Conservation (phyloP, 2,113 vertebrate species). For the Grus americana region DNA sequence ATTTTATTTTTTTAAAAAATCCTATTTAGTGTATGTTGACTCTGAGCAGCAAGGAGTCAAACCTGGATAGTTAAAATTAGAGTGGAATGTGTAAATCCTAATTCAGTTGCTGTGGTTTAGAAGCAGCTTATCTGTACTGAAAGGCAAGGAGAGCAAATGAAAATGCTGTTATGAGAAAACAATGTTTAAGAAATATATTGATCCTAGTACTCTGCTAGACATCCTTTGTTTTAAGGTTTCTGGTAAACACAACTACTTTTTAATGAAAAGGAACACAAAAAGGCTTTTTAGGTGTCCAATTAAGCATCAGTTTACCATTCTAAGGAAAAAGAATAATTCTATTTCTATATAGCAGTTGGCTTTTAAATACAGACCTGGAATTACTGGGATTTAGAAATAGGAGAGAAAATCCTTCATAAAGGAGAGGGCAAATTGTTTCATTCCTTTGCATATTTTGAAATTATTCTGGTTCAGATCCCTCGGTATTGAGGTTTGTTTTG, state of each 20-base stretch:
- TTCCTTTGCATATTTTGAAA: not conserved
- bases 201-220: not conserved
- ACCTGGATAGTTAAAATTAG: constrained; percentile 24
- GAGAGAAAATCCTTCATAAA: not conserved
- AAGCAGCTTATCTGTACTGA: not conserved
- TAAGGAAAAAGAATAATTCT: not conserved
- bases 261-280: constrained; percentile 4
- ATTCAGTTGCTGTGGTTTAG: constrained; percentile 24
- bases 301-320: not conserved
- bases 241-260: not conserved
- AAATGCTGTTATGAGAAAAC: constrained; percentile 30
- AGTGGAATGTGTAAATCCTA: constrained; percentile 37
- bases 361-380: not conserved
- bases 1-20: not conserved
- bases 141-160: not conserved
- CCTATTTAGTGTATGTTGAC: not conserved
- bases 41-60: constrained; percentile 13
- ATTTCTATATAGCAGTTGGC: not conserved
- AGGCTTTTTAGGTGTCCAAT: not conserved
- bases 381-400: not conserved
- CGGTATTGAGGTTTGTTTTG: not conserved
- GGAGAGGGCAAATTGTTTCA: not conserved
- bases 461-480: not conserved
- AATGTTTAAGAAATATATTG: not conserved
- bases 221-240: not conserved